phyloP scores from a whole-genome alignment of 2,113 vertebrate genomes.

The Balaenoptera acutorostrata region DNA sequence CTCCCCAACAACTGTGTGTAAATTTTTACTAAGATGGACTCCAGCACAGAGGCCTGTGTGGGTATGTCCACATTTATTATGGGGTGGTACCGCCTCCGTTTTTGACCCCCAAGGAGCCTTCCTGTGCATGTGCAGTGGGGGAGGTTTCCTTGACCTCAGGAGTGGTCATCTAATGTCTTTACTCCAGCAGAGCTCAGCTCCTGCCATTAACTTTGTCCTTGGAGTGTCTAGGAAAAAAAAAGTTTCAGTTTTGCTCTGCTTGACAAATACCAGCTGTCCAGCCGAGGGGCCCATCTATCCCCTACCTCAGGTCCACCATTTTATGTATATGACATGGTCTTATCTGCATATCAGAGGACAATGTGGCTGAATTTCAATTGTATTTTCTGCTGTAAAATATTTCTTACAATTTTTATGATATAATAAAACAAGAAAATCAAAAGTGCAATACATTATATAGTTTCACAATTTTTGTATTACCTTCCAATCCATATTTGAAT shows the following conservation, averaged over 20 bases:
- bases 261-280: neutral
- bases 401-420: neutral
- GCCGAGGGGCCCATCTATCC: neutral
- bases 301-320: neutral
- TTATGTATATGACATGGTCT: neutral
- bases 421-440: neutral
- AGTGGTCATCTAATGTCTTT: neutral
- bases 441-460: neutral
- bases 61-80: neutral
- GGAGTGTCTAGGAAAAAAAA: neutral
- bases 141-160: neutral
- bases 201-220: neutral
- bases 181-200: neutral
- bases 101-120: neutral
- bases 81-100: neutral
- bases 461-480: neutral
- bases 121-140: neutral
- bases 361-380: neutral
- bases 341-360: neutral
- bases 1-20: neutral
- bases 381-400: neutral
- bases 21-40: neutral
- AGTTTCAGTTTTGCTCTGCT: neutral
- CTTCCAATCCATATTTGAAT: neutral
- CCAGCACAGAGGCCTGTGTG: neutral